Evolutionary conservation across 2,113 vertebrate genomes (phyloP).

Genomic region (Cavia aperea): DNA sequence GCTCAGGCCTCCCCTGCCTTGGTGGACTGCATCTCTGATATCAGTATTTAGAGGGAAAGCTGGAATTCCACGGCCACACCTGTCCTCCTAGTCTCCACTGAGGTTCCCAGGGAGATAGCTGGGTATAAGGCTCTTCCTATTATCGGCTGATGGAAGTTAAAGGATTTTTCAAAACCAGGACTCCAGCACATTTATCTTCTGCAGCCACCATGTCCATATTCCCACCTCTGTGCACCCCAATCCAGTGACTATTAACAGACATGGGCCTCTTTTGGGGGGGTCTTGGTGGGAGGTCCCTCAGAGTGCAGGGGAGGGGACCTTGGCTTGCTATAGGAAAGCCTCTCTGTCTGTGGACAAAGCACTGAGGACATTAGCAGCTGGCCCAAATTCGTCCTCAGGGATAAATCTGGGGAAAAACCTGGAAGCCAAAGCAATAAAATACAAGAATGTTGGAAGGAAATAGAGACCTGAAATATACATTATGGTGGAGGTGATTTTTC

Average conservation of each 20-base stretch:
- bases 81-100: background rate
- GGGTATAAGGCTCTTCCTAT: background rate
- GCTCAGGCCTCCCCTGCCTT: too few relatives aligned
- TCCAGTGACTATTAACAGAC: background rate
- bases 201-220: background rate
- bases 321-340: background rate
- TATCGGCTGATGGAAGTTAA: background rate
- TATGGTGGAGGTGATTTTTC: background rate
- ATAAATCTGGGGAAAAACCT: background rate
- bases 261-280: background rate
- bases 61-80: background rate
- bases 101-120: background rate
- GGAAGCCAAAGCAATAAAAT: background rate
- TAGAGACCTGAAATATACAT: background rate
- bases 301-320: too few relatives aligned
- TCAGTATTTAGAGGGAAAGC: background rate
- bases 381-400: background rate
- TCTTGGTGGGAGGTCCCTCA: background rate
- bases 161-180: background rate
- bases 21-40: background rate
- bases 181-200: background rate
- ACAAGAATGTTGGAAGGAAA: background rate
- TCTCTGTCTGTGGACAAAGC: background rate
- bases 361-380: background rate
- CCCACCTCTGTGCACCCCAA: background rate